Evolutionary conservation across 1,140 invertebrate species (phyloP).

Genomic region (Lepidostoma basale): DNA sequence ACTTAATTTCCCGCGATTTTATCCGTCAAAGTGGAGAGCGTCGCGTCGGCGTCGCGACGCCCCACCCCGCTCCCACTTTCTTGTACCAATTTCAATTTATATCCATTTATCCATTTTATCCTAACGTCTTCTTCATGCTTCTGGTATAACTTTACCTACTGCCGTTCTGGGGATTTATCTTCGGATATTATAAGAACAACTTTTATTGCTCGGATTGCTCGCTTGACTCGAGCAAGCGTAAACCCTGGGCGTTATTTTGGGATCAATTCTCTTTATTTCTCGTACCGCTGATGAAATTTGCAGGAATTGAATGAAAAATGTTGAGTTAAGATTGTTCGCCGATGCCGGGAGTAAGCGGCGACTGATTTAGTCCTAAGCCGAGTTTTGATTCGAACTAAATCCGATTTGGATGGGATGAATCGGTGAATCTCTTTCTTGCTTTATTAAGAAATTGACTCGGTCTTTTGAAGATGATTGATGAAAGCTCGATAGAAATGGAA

Average conservation of each 20-base stretch:
- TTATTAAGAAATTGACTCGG: constrained; percentile 4
- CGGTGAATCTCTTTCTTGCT: not conserved
- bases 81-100: constrained; percentile 46
- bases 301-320: constrained; percentile 14
- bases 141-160: constrained; percentile 29
- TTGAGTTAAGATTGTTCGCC: constrained; percentile 8
- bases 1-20: constrained; percentile 44
- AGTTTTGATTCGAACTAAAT: constrained; percentile 15
- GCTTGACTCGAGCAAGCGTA: constrained; percentile 15
- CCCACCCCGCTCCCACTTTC: constrained; percentile 23
- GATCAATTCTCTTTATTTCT: not conserved
- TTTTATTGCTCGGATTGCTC: constrained; percentile 19
- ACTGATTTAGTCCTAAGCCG: constrained; percentile 6
- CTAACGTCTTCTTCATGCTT: constrained; percentile 32
- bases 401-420: constrained; percentile 6
- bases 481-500: too few relatives aligned
- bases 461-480: too few relatives aligned
- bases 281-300: constrained; percentile 15
- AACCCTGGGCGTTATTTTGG: constrained; percentile 9
- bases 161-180: constrained; percentile 19
- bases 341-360: constrained; percentile 14
- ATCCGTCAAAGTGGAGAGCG: constrained; percentile 34
- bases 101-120: constrained; percentile 44
- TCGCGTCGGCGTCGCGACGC: constrained; percentile 9
- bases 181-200: constrained; percentile 24